Base-by-base conservation (phyloP, 2,888 invertebrate genomes). In the Watsonalla binaria region DNA sequence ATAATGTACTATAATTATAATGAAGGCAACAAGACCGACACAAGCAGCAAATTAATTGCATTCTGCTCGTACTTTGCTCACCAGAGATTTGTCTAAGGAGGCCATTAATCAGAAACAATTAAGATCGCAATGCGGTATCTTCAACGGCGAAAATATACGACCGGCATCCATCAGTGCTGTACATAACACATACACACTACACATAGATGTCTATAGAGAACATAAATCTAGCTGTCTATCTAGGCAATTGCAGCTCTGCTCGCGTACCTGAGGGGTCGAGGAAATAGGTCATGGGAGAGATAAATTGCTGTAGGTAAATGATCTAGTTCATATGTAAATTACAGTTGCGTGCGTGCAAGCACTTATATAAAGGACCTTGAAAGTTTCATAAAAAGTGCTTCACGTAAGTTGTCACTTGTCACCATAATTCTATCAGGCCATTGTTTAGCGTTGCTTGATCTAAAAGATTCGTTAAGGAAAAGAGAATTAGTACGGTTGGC, bases 281-380 rank as follows among this genome's bases (percentile, higher is more conserved):
- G 59, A 70, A 62, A 66, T 70, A 59, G 70, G 70, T 66, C 68
- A 70, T 60, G 60, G 58, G 53, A 51, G 48, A 11, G 42, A 42
- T 42, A 37, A 37, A 37, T 49, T 49, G 49, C 49, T 14, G 37
- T 37, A 49, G 39, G 37, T 37, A 49, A 53, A 51, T 52, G 53
- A 54, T 48, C 49, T 55, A 51, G 47, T 42, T 54, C 58, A 57
- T 53, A 54, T 50, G 55, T 55, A 53, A 59, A 58, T 60, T 37
- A 56, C 46, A 39, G 47, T 52, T 61, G 58, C 47, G 49, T 53
- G 57, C 53, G 35, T 37, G 35, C 54, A 53, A 45, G 45, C 13
- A 14, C 34, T 45, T 53, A 47, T 14, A 13, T 47, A 33, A 5
- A 48, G 33, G 45, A 11, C 34, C 53, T 53, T 45, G n/a, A 14